A percentile compares a stretch with the other conserved stretches of the same genome.
phyloP scores from a whole-genome alignment of 1,140 invertebrate genomes.

The Dreissena polymorpha region DNA sequence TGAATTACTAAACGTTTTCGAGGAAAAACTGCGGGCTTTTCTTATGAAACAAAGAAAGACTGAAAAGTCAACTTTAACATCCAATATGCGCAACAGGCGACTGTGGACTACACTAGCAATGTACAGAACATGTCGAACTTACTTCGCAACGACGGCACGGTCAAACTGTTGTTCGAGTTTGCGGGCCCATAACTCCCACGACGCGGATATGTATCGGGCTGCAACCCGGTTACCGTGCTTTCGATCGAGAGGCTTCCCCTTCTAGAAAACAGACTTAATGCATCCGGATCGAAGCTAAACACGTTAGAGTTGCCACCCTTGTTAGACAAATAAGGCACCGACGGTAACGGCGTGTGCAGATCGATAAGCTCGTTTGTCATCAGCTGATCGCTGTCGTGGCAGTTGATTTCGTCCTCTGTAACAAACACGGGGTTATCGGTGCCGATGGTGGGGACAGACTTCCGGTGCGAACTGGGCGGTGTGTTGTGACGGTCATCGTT shows the following conservation, averaged over 20 bases:
- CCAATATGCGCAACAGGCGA: too few species aligned
- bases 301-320: slow-evolving; percentile 33
- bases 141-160: slow-evolving; percentile 26
- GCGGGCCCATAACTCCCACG: slow-evolving; percentile 9
- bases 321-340: not conserved
- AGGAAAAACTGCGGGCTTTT: too few species aligned
- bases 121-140: too few species aligned
- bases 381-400: not conserved
- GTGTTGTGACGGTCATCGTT: slow-evolving; percentile 4
- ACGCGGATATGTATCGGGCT: not conserved
- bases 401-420: not conserved
- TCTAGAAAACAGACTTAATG: not conserved
- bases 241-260: slow-evolving; percentile 1
- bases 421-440: slow-evolving; percentile 31
- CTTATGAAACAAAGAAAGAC: too few species aligned
- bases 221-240: not conserved
- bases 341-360: slow-evolving; percentile 34
- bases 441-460: slow-evolving; percentile 28
- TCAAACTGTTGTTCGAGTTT: slow-evolving; percentile 21
- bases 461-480: not conserved
- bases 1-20: too few species aligned
- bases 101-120: too few species aligned
- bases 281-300: slow-evolving; percentile 34
- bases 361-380: not conserved
- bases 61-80: too few species aligned